Evolutionary conservation across 2,888 invertebrate genomes (phyloP), one percentile per base, ranked within the genome.

Genomic region (Campaea margaritaria): DNA sequence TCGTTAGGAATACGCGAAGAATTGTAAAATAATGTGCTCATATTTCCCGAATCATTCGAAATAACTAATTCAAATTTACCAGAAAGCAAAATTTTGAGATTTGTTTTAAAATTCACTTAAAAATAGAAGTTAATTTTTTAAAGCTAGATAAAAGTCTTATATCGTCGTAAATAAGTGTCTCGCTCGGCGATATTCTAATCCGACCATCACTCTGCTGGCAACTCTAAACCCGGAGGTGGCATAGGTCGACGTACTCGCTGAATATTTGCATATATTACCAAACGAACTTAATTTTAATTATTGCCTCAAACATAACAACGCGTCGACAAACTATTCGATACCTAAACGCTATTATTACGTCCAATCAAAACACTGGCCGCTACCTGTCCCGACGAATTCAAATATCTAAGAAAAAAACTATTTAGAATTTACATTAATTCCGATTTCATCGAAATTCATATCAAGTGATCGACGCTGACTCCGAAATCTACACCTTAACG

Each of bases 381-480:
- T 90, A 91, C 91, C 91, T 91, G 91, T 91, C 85, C 81, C 68
- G 63, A 76, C 75, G 82, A 78, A 78, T 82, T 75, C 69, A 64
- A 78, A 78, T 70, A 67, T 64, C 69, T 74, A 58, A 75, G 79
- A 77, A 80, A 81, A 85, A 79, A 79, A 79, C 75, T 68, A 79
- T 79, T 82, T 80, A 68, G 78, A 85, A 85, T 84, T 79, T 59
- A 81, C 79, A 83, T 86, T 85, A 82, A 85, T 82, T 81, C 76
- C 48, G 64, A 56, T 64, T 64, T 38, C 64, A 68, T 69, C 66
- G 41, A 55, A 58, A 72, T 72, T 74, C 58, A 68, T 63, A 50
- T 53, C 45, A 46, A 61, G 21, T 27, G 21, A 21, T 13, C 34
- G 31, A 42, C 15, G 14, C 11, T 11, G 46, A 39, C 34, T 28